Percentiles rank a stretch among this genome's conserved stretches.
Conservation (phyloP, 2,888 invertebrate genomes). For the Trachelus iudaicus region DNA sequence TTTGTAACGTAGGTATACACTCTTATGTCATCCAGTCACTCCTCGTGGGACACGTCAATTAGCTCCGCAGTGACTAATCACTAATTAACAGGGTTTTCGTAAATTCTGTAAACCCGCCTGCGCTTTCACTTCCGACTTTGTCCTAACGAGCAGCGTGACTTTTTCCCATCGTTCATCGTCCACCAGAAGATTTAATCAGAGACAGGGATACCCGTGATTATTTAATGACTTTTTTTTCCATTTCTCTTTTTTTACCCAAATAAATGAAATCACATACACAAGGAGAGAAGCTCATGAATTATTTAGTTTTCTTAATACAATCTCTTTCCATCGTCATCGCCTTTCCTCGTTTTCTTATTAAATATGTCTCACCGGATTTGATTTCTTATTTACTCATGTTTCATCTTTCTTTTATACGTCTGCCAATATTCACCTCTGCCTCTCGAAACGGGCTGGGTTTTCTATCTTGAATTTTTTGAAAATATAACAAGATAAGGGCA, state of each 20-base stretch:
- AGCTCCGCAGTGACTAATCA: neutral
- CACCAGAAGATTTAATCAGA: neutral
- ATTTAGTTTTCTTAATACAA: neutral
- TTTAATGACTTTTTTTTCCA: neutral
- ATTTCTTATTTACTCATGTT: neutral
- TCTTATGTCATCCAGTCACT: neutral
- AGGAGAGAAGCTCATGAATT: neutral
- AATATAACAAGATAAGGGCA: neutral
- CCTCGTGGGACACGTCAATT: neutral
- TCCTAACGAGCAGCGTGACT: neutral
- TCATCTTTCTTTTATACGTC: neutral
- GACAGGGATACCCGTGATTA: neutral
- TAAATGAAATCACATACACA: neutral
- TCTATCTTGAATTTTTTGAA: neutral
- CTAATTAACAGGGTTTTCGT: neutral
- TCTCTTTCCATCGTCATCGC: neutral
- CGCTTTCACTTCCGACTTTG: neutral
- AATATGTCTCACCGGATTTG: too few relatives aligned
- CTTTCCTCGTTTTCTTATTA: too few relatives aligned
- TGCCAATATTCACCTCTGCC: neutral
- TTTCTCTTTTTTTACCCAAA: neutral
- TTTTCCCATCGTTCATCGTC: neutral
- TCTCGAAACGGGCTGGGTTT: neutral
- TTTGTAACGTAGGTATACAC: neutral
- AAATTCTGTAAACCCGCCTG: neutral